A percentile compares a stretch with the other conserved stretches of the same genome.
Evolutionary conservation across 2,113 vertebrate genomes (phyloP).

Genomic region (Serinus canaria): DNA sequence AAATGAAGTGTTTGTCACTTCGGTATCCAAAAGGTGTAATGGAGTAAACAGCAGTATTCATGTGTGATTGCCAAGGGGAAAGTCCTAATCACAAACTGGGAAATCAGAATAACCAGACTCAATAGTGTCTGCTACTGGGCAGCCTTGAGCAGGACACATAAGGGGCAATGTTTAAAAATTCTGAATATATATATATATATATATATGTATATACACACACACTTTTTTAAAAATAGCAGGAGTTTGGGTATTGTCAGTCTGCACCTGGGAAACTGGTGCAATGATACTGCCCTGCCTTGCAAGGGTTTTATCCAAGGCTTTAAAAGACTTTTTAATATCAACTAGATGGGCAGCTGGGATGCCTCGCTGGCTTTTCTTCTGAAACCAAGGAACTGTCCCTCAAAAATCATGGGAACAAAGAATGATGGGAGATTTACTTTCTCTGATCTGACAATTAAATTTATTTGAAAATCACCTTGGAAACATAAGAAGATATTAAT

Average conservation of each 20-base stretch:
- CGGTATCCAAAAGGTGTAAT: rapidly evolving
- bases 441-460: not conserved
- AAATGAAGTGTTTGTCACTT: not conserved
- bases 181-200: not conserved
- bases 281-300: not conserved
- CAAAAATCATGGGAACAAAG: not conserved
- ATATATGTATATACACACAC: no score
- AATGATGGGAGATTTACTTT: not conserved
- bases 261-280: not conserved
- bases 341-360: not conserved
- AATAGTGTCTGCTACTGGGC: not conserved
- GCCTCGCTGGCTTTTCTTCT: not conserved
- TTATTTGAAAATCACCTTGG: not conserved
- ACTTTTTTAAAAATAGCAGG: not conserved
- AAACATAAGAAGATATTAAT: not conserved
- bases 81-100: not conserved
- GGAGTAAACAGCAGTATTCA: not conserved
- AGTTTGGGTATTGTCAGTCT: not conserved
- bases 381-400: not conserved
- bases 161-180: not conserved
- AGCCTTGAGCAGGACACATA: not conserved
- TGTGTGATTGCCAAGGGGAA: not conserved
- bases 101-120: not conserved
- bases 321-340: not conserved
- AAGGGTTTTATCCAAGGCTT: not conserved